These are phyloP conservation scores for Orthosia cruda DNA, from an alignment of 2,888 invertebrate species.

Conservation along the genomic window DNA sequence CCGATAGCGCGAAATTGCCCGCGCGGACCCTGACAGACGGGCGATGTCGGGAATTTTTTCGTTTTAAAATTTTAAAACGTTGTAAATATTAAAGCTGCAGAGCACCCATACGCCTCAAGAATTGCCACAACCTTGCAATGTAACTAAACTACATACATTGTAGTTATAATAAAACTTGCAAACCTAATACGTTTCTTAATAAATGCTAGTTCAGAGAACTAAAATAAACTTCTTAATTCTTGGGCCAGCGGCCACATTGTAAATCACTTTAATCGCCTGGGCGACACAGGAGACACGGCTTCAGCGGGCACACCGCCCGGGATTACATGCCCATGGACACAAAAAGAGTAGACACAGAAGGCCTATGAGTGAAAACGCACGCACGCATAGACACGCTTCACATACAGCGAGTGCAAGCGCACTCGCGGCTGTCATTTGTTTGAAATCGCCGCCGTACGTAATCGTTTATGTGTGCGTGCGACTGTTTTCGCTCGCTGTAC, in stretches of 20 bases:
- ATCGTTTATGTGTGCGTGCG: neutral
- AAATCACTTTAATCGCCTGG: conserved; percentile 76
- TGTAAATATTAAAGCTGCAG: neutral
- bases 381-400: neutral
- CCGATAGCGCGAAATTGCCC: no score
- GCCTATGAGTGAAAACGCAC: neutral
- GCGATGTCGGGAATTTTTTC: no score
- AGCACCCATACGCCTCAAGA: neutral
- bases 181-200: conserved; percentile 40
- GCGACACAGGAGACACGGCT: conserved; percentile 69
- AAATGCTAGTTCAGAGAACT: conserved; percentile 61
- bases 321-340: conserved; percentile 64
- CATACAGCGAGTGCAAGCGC: neutral
- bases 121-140: neutral
- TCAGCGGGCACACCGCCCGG: conserved; percentile 65
- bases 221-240: conserved; percentile 68
- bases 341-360: conserved; percentile 17
- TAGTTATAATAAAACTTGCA: conserved; percentile 29
- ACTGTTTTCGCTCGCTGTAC: neutral
- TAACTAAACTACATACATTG: conserved; percentile 19
- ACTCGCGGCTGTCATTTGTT: neutral
- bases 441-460: neutral
- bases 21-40: no score
- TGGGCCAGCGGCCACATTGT: conserved; percentile 70
- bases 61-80: no score